Evolutionary conservation across 2,888 invertebrate genomes (phyloP), one percentile per base, ranked within the genome.

Genomic region (Pterostichus madidus): DNA sequence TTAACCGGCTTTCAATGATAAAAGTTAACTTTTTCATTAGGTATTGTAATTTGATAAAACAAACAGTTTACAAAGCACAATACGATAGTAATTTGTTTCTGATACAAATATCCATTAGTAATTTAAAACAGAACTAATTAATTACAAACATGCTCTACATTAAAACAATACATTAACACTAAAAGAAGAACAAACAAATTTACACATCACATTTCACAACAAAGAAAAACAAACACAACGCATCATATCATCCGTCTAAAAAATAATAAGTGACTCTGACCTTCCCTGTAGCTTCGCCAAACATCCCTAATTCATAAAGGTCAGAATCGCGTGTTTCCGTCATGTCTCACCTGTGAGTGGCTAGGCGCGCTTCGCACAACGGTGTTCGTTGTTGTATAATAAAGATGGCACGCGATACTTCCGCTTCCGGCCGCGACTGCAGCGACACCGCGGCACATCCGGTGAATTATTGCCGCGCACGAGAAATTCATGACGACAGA

Each of bases 401-500:
- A 56, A 56, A 56, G 56, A 56, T 56, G 56, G 56, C 56, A 56
- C 56, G 56, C 56, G 56, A 56, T 56, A 56, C 56, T 56, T 56
- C 17, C 56, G 56, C 56, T 56, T 56, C 56, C 56, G 24, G 24
- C 15, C 15, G 24, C 56, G 56, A 56, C 56, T 56, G 56, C 56
- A 56, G 56, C 56, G 56, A 56, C 56, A 56, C 56, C 17, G 39
- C 15, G 44, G 15, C 77, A 59, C 56, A 77, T 56, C 39, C 77
- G 52, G 77, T 77, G 56, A 59, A 59, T 56, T 59, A 77, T 59
- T 53, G 44, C 56, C 15, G 44, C 4, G 39, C 32, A 15, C n/a
- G 59, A 39, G 39, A 77, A 77, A 77, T 77, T 77, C 59, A 77
- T 56, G 77, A 53, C 77, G 77, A 77, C 77, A 77, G 77, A 56